phyloP scores from a whole-genome alignment of 2,797 vertebrate species.

The Rhodeus uyekii region DNA sequence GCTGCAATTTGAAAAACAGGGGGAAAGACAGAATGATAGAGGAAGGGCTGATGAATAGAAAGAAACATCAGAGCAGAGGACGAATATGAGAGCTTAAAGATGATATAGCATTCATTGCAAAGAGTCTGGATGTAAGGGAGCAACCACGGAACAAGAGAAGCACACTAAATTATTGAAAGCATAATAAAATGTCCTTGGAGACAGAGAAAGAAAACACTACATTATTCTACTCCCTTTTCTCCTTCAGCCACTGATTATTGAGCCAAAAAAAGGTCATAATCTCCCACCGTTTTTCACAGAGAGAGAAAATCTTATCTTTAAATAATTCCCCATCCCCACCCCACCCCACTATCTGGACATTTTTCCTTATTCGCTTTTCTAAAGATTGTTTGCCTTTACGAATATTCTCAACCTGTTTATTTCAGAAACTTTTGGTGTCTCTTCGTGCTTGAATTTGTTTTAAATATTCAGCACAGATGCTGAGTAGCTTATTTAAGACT shows the following conservation, averaged over 20 bases:
- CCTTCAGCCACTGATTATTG: conserved; percentile 61
- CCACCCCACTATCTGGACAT: conserved; percentile 14
- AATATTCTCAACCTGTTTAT: conserved; percentile 42
- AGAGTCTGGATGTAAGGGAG: conserved; percentile 49
- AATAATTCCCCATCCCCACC: conserved; percentile 62
- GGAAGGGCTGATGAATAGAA: not conserved
- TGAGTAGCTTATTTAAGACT: conserved; percentile 65
- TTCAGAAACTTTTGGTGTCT: conserved; percentile 45
- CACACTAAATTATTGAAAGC: conserved; percentile 71
- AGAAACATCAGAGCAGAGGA: conserved; percentile 31
- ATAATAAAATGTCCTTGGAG: conserved; percentile 68
- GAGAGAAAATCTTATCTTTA: conserved; percentile 73
- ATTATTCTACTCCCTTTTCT: conserved; percentile 55
- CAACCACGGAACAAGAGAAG: conserved; percentile 45
- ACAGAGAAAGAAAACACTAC: conserved; percentile 67
- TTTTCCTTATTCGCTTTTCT: conserved; percentile 59
- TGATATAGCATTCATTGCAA: conserved; percentile 55
- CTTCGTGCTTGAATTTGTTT: conserved; percentile 63
- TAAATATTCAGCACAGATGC: conserved; percentile 55
- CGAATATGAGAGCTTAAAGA: conserved; percentile 56
- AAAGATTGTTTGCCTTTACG: conserved; percentile 61
- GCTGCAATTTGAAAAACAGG: conserved; percentile 2
- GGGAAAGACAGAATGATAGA: conserved; percentile 26
- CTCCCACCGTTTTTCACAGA: conserved; percentile 51
- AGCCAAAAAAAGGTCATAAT: conserved; percentile 60